phyloP scores from a whole-genome alignment of 2,888 invertebrate genomes.

The Sepiola atlantica region DNA sequence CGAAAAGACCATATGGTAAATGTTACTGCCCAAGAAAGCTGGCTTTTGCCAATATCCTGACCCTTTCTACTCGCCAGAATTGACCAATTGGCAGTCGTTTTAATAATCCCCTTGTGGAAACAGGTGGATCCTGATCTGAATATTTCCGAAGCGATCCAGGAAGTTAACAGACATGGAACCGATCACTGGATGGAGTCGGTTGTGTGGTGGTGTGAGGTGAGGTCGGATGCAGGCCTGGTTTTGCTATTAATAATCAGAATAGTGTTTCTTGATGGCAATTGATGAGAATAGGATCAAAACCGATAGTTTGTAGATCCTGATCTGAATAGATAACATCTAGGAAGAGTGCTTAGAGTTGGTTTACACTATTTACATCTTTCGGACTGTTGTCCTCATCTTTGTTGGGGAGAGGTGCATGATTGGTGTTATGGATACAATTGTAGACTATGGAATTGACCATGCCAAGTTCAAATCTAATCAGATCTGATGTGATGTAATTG shows the following conservation, averaged over 20 bases:
- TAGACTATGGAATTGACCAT: too few species aligned
- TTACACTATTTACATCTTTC: too few species aligned
- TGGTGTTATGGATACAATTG: too few species aligned
- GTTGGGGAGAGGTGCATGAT: too few species aligned
- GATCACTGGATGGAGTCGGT: not conserved
- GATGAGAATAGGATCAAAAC: not conserved
- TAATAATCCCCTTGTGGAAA: constrained; percentile 5
- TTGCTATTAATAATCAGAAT: not conserved
- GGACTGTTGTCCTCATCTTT: too few species aligned
- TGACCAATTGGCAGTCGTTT: not conserved
- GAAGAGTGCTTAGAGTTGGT: too few species aligned
- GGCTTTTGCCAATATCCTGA: not conserved
- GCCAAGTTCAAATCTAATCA: too few species aligned
- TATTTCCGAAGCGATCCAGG: constrained; percentile 20
- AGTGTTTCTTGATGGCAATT: not conserved
- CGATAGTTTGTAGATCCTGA: not conserved
- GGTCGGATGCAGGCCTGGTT: not conserved
- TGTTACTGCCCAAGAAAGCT: constrained; percentile 16
- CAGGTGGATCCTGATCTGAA: constrained; percentile 1
- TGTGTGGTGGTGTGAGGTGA: not conserved
- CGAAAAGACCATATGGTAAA: constrained; percentile 8
- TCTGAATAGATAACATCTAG: not conserved
- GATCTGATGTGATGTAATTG: too few species aligned
- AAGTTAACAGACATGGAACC: not conserved
- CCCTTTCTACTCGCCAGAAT: not conserved